These are phyloP conservation scores for Mythimna lalbum DNA, from an alignment of 2,888 invertebrate species.

Conservation along the genomic window DNA sequence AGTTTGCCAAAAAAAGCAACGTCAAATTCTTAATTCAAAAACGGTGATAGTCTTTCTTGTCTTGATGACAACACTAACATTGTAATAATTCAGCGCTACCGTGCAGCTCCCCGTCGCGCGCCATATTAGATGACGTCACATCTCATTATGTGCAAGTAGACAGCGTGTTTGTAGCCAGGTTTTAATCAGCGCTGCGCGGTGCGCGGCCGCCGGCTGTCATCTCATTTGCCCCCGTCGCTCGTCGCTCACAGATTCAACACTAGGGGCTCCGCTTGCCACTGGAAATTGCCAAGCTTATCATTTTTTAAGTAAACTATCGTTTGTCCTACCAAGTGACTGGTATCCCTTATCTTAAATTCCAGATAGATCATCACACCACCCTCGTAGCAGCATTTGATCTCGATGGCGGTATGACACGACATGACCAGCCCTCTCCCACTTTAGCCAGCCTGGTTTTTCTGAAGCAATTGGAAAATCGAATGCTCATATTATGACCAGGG, in stretches of 20 bases:
- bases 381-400: too few species aligned
- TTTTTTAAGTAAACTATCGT: neutral
- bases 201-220: constrained; percentile 61
- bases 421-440: too few species aligned
- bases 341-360: too few species aligned
- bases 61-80: neutral
- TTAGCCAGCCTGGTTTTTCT: too few species aligned
- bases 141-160: constrained; percentile 35
- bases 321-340: too few species aligned
- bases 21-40: neutral
- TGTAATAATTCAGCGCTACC: neutral
- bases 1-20: neutral
- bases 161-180: constrained; percentile 52
- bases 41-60: neutral
- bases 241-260: constrained; percentile 38
- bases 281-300: neutral
- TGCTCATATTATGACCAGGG: too few species aligned
- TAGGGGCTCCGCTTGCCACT: constrained; percentile 42
- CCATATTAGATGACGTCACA: constrained; percentile 35
- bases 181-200: constrained; percentile 43
- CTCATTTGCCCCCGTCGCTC: constrained; percentile 56
- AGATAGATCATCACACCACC: too few species aligned
- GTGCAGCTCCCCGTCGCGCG: neutral
- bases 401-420: too few species aligned
- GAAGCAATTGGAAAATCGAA: too few species aligned